phyloP scores from a whole-genome alignment of 2,797 vertebrate genomes.

The Hypotaenidia philippensis region DNA sequence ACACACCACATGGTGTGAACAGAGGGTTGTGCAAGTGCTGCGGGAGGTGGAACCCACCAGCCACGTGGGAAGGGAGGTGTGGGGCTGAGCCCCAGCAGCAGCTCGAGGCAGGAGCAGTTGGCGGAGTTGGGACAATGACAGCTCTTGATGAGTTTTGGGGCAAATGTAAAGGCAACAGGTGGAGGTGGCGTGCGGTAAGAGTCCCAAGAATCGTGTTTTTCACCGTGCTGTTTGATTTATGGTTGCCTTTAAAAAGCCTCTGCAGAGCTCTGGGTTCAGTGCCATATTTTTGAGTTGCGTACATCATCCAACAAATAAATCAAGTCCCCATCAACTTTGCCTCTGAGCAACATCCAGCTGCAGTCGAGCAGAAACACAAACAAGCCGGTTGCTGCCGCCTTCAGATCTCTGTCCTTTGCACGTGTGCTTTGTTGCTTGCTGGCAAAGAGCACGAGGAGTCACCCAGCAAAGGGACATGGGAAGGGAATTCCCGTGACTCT shows the following conservation, averaged over 20 bases:
- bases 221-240: not conserved
- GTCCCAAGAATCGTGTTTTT: not conserved
- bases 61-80: rapidly evolving
- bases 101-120: not conserved
- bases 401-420: not conserved
- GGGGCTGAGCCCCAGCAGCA: not conserved
- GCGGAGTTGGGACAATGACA: rapidly evolving
- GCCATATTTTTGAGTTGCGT: not conserved
- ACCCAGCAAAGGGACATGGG: rapidly evolving
- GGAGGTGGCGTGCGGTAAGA: not conserved
- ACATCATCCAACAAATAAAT: slow-evolving; percentile 11
- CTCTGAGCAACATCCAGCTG: slow-evolving; percentile 57
- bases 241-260: not conserved
- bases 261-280: not conserved
- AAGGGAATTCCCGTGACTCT: not conserved
- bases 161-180: not conserved
- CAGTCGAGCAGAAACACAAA: not conserved
- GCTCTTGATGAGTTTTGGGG: not conserved
- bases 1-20: rapidly evolving
- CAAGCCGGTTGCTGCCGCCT: not conserved
- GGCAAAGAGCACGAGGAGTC: not conserved
- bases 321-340: slow-evolving; percentile 23
- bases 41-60: not conserved
- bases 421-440: not conserved
- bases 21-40: rapidly evolving